Evolutionary conservation across 2,888 invertebrate species (phyloP), one percentile per base, ranked within the genome.

Genomic region (Balanococcus diminutus): DNA sequence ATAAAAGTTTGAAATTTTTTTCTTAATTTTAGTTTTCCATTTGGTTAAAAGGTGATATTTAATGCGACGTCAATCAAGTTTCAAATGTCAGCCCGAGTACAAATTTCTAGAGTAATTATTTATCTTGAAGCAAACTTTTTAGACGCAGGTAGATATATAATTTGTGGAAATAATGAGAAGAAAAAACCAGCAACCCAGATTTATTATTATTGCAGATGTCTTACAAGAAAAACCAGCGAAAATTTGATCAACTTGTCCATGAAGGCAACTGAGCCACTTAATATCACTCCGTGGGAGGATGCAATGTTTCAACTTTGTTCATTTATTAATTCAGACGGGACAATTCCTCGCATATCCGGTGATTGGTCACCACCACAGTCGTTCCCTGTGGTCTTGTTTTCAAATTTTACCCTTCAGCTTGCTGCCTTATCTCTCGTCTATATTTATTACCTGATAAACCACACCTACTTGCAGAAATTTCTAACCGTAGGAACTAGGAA

Each of bases 281-380:
- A 67, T 67, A 28, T 31, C 2, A 28, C 28, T 67, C 28, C 67
- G 67, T 67, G 67, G 67, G 56, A 56, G 56, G 67, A n/a, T 67
- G 67, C 28, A 67, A 67, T 67, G 67, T 67, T 67, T 67, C 67
- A 67, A 67, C 67, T 67, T 67, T 67, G 67, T 67, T 67, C 67
- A 67, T 67, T 67, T 67, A 67, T 67, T 67, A 67, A 67, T 67
- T 67, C 28, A 28, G 67, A 67, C 67, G 28, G 28, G 67, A 56
- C 28, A 67, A 67, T 67, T 67, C 67, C 28, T 25, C 25, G 67
- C 67, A 14, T 56, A 56, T 56, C 19, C 19, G 25, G 67, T 28
- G 28, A 67, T 67, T 67, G 67, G 67, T 67, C 67, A 67, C 56
- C 56, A 22, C 11, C 9, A 67, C 28, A 28, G 16, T 16, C 28